Evolutionary conservation across 2,797 vertebrate species (phyloP).

Genomic region (Acanthurus tractus): DNA sequence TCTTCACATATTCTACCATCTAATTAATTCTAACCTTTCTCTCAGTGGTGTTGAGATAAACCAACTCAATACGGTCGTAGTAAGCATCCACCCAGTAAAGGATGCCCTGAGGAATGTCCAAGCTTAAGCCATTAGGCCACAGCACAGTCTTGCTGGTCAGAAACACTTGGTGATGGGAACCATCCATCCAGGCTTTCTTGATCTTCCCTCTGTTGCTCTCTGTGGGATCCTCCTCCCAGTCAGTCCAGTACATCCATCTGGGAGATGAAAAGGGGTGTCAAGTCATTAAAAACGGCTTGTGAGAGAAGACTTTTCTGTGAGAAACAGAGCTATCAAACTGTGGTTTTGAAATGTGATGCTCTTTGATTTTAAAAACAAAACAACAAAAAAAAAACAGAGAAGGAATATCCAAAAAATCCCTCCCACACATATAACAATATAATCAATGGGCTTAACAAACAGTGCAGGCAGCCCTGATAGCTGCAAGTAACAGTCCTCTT

Average conservation of each 20-base stretch:
- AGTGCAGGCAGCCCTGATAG: constrained; percentile 20
- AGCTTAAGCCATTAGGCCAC: constrained; percentile 96
- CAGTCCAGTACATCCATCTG: constrained; percentile 99
- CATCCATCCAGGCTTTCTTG: constrained; percentile 98
- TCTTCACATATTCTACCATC: neutral
- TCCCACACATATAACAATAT: constrained; percentile 22
- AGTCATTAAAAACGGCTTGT: neutral
- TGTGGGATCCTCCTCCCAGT: constrained; percentile 98
- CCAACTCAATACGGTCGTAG: constrained; percentile 96
- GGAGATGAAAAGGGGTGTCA: constrained; percentile 18
- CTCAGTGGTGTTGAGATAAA: constrained; percentile 92
- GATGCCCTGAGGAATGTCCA: constrained; percentile 93
- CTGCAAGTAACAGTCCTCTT: constrained; percentile 17
- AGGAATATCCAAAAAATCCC: constrained; percentile 6
- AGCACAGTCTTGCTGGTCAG: constrained; percentile 96
- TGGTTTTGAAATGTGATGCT: constrained; percentile 13
- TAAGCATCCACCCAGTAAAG: constrained; percentile 99
- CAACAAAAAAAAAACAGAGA: constrained; percentile 25
- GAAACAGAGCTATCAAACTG: constrained; percentile 1
- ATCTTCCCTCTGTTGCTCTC: constrained; percentile 97
- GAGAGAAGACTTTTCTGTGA: constrained; percentile 20
- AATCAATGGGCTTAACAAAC: constrained; percentile 6
- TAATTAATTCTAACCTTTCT: constrained; percentile 85
- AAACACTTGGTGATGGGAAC: constrained; percentile 93
- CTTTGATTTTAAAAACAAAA: constrained; percentile 17